Conservation (phyloP, 1,140 invertebrate species). For the Oncopeltus fasciatus region DNA sequence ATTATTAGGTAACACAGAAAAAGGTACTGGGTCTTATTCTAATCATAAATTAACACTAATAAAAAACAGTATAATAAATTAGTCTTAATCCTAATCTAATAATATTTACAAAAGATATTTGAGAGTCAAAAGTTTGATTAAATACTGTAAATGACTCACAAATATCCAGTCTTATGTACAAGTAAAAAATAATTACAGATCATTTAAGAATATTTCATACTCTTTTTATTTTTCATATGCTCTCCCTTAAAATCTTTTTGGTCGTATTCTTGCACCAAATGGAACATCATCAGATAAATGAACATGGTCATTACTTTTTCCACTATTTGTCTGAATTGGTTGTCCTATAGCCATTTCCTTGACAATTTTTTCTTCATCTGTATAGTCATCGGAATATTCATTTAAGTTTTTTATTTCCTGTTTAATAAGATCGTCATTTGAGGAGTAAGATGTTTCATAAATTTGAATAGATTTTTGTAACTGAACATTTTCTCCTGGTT, state of each 20-base stretch:
- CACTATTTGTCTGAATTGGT: background rate
- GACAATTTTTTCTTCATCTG: background rate
- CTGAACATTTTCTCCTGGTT: constrained; percentile 15
- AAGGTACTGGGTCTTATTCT: background rate
- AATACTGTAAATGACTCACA: background rate
- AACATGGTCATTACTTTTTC: background rate
- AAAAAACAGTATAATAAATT: background rate
- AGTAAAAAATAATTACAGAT: background rate
- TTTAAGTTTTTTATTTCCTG: background rate
- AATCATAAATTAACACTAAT: background rate
- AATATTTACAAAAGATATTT: background rate
- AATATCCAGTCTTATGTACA: background rate
- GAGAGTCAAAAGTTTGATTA: background rate
- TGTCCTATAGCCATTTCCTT: background rate
- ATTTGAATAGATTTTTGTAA: constrained; percentile 13
- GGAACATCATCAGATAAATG: background rate
- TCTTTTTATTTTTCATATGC: background rate
- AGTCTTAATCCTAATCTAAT: background rate
- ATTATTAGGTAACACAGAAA: constrained; percentile 1
- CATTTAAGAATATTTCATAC: background rate
- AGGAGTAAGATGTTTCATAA: background rate
- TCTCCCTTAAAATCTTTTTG: constrained; percentile 1
- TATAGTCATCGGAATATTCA: background rate
- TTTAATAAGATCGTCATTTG: background rate
- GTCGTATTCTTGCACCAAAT: background rate